These are phyloP conservation scores for Microplitis demolitor DNA, from an alignment of 1,140 invertebrate genomes.

Conservation along the genomic window DNA sequence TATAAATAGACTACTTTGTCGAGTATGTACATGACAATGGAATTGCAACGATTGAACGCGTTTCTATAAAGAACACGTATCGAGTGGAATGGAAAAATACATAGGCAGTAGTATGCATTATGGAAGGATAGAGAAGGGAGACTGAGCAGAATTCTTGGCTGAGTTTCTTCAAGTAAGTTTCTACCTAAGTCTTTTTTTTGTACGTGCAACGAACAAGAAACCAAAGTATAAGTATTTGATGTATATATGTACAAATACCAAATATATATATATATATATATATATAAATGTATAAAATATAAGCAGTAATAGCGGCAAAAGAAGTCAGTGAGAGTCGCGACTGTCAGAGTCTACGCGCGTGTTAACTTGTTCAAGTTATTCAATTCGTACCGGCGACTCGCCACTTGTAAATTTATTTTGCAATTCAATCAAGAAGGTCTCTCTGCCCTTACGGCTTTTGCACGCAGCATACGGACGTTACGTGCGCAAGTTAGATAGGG, in stretches of 20 bases:
- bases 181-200: slow-evolving; percentile 9
- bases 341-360: slow-evolving; percentile 24
- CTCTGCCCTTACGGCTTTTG: slow-evolving; percentile 17
- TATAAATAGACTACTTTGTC: not conserved
- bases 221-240: too few species aligned
- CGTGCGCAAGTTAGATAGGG: not conserved
- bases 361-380: slow-evolving; percentile 47
- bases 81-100: slow-evolving; percentile 13
- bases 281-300: not conserved
- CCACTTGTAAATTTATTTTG: slow-evolving; percentile 48
- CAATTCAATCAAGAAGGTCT: slow-evolving; percentile 43
- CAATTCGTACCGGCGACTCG: slow-evolving; percentile 38
- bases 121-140: not conserved
- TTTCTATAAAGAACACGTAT: slow-evolving; percentile 21
- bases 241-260: not conserved
- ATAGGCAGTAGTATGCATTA: slow-evolving; percentile 3
- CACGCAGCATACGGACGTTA: not conserved
- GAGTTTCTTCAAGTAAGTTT: slow-evolving; percentile 15
- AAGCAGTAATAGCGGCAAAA: not conserved
- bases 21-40: slow-evolving; percentile 5
- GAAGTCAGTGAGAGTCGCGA: slow-evolving; percentile 14
- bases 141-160: not conserved
- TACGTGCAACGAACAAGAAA: slow-evolving; percentile 13
- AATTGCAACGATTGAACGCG: slow-evolving; percentile 17
- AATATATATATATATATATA: not conserved